Evolutionary conservation across 2,888 invertebrate genomes (phyloP).

Genomic region (Andrena trimmerana): DNA sequence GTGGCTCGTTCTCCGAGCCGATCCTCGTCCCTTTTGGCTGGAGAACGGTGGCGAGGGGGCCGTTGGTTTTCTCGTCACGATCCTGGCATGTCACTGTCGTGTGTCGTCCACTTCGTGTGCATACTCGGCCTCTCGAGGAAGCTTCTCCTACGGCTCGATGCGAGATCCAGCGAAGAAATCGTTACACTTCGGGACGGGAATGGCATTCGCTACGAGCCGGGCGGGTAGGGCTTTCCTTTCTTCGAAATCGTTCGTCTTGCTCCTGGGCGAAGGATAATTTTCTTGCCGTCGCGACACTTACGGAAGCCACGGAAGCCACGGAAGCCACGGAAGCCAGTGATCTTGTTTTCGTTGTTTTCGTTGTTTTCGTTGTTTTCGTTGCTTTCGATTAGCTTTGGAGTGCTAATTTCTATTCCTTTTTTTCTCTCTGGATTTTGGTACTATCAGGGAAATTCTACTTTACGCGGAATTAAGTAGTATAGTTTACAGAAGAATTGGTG

Average conservation of each 20-base stretch:
- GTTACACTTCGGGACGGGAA: constrained; percentile 58
- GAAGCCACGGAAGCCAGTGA: no score
- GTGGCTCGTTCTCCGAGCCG: constrained; percentile 47
- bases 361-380: not conserved
- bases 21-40: constrained; percentile 51
- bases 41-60: constrained; percentile 29
- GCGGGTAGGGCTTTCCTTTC: not conserved
- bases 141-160: constrained; percentile 25
- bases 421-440: no score
- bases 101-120: constrained; percentile 76
- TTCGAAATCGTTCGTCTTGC: not conserved
- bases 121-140: constrained; percentile 70
- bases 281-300: not conserved
- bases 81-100: constrained; percentile 79
- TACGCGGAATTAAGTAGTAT: no score
- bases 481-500: no score
- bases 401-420: not conserved
- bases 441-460: no score
- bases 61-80: constrained; percentile 80
- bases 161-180: constrained; percentile 64
- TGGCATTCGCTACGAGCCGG: constrained; percentile 5
- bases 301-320: no score
- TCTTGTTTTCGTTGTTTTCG: not conserved
- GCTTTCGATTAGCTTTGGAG: not conserved
- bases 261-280: not conserved